These are phyloP conservation scores for Rhynchonycteris naso DNA, from an alignment of 2,797 vertebrate genomes.

Conservation along the genomic window DNA sequence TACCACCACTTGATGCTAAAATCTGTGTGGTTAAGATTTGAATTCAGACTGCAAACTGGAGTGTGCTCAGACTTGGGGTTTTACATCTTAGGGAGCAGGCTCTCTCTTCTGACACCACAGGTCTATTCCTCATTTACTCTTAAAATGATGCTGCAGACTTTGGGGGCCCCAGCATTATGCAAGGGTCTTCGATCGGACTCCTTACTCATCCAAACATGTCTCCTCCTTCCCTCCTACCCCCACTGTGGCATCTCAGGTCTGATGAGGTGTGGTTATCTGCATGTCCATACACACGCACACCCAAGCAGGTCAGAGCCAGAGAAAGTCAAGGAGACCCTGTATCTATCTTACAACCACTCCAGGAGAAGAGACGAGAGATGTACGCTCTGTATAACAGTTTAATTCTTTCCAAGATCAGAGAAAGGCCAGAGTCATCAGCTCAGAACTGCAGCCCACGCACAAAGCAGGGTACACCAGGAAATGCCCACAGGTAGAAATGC, in stretches of 20 bases:
- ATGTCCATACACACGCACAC: not conserved
- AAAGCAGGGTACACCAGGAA: not conserved
- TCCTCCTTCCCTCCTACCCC: too few species aligned
- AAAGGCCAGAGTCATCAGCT: not conserved
- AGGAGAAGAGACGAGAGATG: not conserved
- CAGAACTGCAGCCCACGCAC: not conserved
- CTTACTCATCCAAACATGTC: accelerated
- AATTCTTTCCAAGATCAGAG: not conserved
- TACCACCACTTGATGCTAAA: not conserved
- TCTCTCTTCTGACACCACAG: too few species aligned
- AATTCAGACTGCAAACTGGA: not conserved
- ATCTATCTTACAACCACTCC: not conserved
- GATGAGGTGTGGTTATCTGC: not conserved
- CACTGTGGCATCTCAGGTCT: not conserved
- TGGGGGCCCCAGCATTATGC: not conserved
- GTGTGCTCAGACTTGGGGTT: too few species aligned
- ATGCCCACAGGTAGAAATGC: accelerated
- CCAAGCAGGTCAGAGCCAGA: not conserved
- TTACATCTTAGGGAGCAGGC: not conserved
- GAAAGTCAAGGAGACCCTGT: accelerated
- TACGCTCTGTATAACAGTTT: not conserved
- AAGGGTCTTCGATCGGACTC: accelerated
- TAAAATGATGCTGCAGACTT: not conserved
- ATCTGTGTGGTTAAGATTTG: not conserved
- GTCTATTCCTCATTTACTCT: not conserved